phyloP scores from a whole-genome alignment of 2,888 invertebrate genomes.

The Trachelus stipa region DNA sequence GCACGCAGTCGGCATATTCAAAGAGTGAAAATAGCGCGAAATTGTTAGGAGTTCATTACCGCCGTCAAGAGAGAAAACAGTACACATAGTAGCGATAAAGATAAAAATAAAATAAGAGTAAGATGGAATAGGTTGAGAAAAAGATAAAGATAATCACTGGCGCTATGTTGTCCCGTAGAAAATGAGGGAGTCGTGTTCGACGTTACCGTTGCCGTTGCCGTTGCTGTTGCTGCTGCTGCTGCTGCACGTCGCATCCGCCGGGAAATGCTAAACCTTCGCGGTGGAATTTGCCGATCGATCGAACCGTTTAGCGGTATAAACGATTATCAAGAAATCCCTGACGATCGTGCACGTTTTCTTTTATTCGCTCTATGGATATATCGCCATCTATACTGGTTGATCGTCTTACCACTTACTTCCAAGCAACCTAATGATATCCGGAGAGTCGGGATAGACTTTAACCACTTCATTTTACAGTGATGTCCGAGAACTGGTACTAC shows the following conservation, averaged over 20 bases:
- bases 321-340: constrained; percentile 28
- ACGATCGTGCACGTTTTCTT: no score
- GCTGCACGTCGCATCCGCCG: constrained; percentile 7
- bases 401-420: constrained; percentile 18
- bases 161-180: no score
- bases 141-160: no score
- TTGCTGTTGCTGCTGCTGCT: no score
- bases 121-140: no score
- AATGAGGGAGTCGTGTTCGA: no score
- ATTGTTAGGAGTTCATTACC: constrained; percentile 48
- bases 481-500: no score
- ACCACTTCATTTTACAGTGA: no score
- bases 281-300: constrained; percentile 18
- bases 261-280: constrained; percentile 14
- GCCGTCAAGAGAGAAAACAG: constrained; percentile 35
- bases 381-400: constrained; percentile 8
- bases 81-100: constrained; percentile 1
- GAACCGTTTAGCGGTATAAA: constrained; percentile 17
- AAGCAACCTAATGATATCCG: no score
- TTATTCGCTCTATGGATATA: constrained; percentile 2
- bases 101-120: no score
- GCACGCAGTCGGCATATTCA: constrained; percentile 44
- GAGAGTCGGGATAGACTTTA: no score
- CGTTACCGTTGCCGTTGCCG: no score
- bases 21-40: constrained; percentile 35